A percentile compares a stretch with the other conserved stretches of the same genome.
Evolutionary conservation across 2,888 invertebrate genomes (phyloP).

Genomic region (Caenorhabditis sulstoni): DNA sequence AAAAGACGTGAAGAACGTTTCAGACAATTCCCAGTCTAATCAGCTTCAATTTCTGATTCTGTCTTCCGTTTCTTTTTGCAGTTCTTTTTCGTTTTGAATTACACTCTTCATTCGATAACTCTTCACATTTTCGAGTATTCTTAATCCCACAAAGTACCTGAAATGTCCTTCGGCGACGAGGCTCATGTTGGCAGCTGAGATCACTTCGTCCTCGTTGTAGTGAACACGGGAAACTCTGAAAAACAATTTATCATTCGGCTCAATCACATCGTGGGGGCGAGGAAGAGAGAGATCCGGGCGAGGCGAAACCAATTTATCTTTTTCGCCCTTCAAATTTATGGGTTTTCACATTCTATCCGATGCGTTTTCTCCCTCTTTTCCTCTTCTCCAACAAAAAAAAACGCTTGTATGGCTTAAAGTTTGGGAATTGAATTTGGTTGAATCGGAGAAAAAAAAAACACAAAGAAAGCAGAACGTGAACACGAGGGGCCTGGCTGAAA

Average conservation of each 20-base stretch:
- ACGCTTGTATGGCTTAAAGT: background rate
- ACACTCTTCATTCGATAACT: background rate
- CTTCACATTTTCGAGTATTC: background rate
- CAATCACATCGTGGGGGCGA: constrained; percentile 25
- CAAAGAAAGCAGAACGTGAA: constrained; percentile 23
- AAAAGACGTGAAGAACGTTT: too few species aligned
- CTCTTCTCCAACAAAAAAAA: constrained; percentile 10
- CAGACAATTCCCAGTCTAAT: too few species aligned
- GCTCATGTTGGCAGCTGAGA: constrained; percentile 49
- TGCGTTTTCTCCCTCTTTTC: constrained; percentile 18
- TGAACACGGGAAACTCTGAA: constrained; percentile 60
- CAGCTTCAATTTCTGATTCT: too few species aligned
- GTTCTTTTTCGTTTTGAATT: background rate
- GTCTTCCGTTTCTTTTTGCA: background rate
- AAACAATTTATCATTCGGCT: constrained; percentile 31
- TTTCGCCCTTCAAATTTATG: constrained; percentile 56
- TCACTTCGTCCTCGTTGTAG: constrained; percentile 58
- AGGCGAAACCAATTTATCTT: constrained; percentile 54
- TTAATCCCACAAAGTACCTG: constrained; percentile 33
- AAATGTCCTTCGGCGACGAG: constrained; percentile 64
- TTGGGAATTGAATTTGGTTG: constrained; percentile 33
- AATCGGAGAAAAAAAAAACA: background rate
- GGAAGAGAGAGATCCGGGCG: constrained; percentile 24
- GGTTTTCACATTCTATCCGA: constrained; percentile 45
- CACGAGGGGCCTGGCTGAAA: constrained; percentile 10